A percentile compares a stretch with the other conserved stretches of the same genome.
Evolutionary conservation across 1,140 invertebrate species (phyloP).

Genomic region (Notospermus geniculatus): DNA sequence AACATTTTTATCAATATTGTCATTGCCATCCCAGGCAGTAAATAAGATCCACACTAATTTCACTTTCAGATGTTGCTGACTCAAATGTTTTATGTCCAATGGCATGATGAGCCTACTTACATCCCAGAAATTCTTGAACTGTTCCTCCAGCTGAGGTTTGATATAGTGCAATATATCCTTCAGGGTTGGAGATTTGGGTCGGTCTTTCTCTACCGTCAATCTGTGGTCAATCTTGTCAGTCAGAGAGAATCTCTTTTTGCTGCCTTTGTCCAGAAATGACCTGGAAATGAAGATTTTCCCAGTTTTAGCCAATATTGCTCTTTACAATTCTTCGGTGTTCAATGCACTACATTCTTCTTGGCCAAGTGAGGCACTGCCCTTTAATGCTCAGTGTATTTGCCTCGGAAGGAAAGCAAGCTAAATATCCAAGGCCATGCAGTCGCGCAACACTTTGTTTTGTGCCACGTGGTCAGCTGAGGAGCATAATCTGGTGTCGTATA

Average conservation of each 20-base stretch:
- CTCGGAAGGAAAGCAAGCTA: no score
- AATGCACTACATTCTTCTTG: no score
- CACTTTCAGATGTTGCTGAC: neutral
- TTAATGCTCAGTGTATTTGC: no score
- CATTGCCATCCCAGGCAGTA: no score
- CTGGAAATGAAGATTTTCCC: conserved; percentile 20
- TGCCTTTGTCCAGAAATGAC: conserved; percentile 42
- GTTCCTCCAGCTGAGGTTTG: conserved; percentile 41
- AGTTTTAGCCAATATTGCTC: neutral
- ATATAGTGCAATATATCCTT: conserved; percentile 45
- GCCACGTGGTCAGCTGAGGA: no score
- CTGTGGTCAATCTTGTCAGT: conserved; percentile 34
- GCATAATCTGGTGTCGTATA: no score
- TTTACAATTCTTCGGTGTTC: no score
- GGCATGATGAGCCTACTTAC: no score
- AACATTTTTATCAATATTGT: no score
- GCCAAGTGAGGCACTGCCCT: no score
- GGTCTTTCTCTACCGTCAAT: conserved; percentile 36
- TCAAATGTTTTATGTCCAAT: neutral
- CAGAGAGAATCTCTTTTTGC: conserved; percentile 38
- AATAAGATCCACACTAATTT: neutral
- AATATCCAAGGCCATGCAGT: no score
- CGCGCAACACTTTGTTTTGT: no score
- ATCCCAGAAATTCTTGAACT: conserved; percentile 41
- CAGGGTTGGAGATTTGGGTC: conserved; percentile 43